Evolutionary conservation across 1,140 invertebrate genomes (phyloP), one percentile per base, ranked within the genome.

Genomic region (Camponotus pennsylvanicus): DNA sequence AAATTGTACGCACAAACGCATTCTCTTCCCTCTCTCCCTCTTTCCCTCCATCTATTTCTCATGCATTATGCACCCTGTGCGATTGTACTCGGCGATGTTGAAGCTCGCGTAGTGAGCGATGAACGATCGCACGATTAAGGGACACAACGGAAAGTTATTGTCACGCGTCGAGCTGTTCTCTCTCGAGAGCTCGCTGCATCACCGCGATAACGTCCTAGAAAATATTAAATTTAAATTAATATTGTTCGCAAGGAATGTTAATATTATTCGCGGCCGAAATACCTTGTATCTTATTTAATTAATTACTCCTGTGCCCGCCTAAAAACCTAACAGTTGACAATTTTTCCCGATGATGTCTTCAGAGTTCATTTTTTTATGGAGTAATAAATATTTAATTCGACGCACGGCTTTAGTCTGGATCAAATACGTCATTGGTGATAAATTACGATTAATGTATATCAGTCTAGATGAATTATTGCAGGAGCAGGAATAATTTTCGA

Each of bases 71-170:
- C 37, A 4, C n/a, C n/a, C 21, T 21, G 21, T 45, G 13, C 27
- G 78, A 80, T 80, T 34, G 66, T 59, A 52, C 11, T 6, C 18
- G 32, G 32, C 18, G 37, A 52, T 45, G 77, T 42, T 27, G 77
- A 3, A 55, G 32, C 55, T 45, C 55, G 13, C 34, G 61, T 66
- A 69, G 45, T 89, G 87, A 69, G 45, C 86, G 87, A 89, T 86
- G 88, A 89, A 89, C 77, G 87, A 82, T 77, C 64, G 63, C 83
- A 42, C 88, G 83, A 86, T 89, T 89, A 88, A 88, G 88, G 37
- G 37, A 59, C 59, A 75, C 83, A 83, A 34, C 40, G 87, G 83
- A 89, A 89, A 89, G 77, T 89, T 89, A 89, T 89, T 88, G 87
- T 45, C 42, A 11, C 42, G 42, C 42, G 42, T 45, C 87, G 8